Evolutionary conservation across 92 coral and sea anemone genomes (phyloP), one percentile per base, ranked within the genome.

Genomic region (Phenganax subtilis): DNA sequence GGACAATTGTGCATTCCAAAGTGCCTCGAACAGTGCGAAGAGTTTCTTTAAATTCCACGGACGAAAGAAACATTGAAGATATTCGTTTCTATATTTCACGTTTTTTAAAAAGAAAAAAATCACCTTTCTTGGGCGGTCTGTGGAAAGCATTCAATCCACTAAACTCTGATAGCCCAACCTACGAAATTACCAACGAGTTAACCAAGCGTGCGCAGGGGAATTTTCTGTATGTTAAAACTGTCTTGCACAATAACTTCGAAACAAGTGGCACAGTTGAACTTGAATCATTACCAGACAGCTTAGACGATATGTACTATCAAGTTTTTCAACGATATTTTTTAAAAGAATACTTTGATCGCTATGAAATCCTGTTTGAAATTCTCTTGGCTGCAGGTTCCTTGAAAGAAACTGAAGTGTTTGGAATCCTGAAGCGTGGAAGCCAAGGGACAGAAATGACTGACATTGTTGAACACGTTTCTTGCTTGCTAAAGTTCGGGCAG

Each of bases 311-410:
- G 30, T 89, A 89, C 57, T 80, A 87, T 20, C 80, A 82, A 0
- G 84, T 85, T 68, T 86, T 91, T 72, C 82, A 75, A 79, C 80
- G 97, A 54, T 83, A 75, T 52, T 91, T 75, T 69, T 66, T 60
- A 51, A 74, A 81, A 56, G 87, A 85, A 11, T 72, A 77, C 30
- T 84, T 87, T 37, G 76, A 64, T 1, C 52, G 88, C 9, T 84
- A 85, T 12, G 83, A 89, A 67, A 72, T 77, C 30, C 61, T 91
- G 1, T 76, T 88, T 37, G 97, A 91, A 56, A 72, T 89, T 0
- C 83, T 91, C 15, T 87, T 91, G 30, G 87, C 92, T 11, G 55
- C 91, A 12, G 80, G 80, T 58, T 83, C 97, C 0, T 14, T 89
- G 53, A 63, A 30, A 31, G 31, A 71, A 0, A 58, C 55, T 7